Evolutionary conservation across 2,888 invertebrate genomes (phyloP).

Genomic region (Dolomedes plantarius): DNA sequence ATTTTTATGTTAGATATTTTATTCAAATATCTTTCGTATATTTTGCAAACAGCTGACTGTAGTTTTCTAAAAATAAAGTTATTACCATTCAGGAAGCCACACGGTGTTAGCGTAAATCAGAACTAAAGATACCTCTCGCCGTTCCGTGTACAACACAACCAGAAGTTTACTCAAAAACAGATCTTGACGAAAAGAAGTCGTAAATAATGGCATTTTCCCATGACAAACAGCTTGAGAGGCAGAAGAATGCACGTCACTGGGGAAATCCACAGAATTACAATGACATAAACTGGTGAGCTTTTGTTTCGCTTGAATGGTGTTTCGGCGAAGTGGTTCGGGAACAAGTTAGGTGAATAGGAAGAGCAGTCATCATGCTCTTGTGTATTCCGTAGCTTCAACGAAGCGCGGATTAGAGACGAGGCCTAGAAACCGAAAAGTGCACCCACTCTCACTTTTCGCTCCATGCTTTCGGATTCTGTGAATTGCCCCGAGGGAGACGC

Average conservation of each 20-base stretch:
- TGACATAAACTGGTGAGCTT: background rate
- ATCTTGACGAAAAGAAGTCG: too few relatives aligned
- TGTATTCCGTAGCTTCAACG: background rate
- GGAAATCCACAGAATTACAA: background rate
- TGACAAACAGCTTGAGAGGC: too few relatives aligned
- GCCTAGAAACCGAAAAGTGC: constrained; percentile 5
- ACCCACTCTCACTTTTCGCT: background rate
- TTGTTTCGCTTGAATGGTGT: background rate
- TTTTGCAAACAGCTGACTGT: too few relatives aligned
- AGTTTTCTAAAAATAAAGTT: too few relatives aligned
- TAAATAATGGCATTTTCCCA: too few relatives aligned
- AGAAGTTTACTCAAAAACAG: too few relatives aligned
- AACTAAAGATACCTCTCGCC: too few relatives aligned
- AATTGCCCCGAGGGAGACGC: background rate
- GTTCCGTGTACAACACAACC: too few relatives aligned
- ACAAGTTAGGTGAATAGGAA: background rate
- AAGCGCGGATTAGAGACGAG: background rate
- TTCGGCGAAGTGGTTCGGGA: background rate
- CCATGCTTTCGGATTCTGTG: background rate
- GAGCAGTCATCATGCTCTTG: background rate
- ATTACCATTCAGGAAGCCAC: too few relatives aligned
- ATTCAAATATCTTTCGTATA: too few relatives aligned
- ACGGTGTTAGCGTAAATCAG: too few relatives aligned
- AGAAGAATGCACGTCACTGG: background rate
- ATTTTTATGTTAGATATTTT: too few relatives aligned